These are phyloP conservation scores for Enteromius anoplus DNA, from an alignment of 2,797 vertebrate genomes.

Conservation along the genomic window DNA sequence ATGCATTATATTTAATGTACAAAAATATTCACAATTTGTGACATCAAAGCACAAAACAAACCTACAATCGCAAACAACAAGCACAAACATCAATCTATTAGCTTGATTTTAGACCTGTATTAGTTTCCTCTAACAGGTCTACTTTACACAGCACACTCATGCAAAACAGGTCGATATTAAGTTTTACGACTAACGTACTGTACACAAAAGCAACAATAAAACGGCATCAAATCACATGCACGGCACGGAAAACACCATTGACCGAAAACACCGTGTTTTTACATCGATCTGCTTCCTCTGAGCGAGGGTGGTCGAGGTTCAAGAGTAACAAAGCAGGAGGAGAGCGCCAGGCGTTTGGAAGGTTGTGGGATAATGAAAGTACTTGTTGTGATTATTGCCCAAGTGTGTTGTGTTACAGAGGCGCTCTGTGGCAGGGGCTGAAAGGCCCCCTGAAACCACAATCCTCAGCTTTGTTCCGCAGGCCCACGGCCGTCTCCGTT, in stretches of 20 bases:
- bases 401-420: slow-evolving; percentile 63
- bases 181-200: neutral
- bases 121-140: neutral
- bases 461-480: slow-evolving; percentile 75
- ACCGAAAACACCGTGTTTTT: neutral
- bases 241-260: neutral
- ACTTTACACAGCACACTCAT: neutral
- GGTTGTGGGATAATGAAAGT: slow-evolving; percentile 51
- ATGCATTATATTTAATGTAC: neutral
- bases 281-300: neutral
- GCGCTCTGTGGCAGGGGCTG: slow-evolving; percentile 55
- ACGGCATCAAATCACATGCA: neutral
- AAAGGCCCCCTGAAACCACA: slow-evolving; percentile 63
- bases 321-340: neutral
- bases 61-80: neutral
- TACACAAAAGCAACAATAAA: slow-evolving; percentile 16
- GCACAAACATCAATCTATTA: neutral
- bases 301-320: slow-evolving; percentile 8
- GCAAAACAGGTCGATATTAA: neutral
- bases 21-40: slow-evolving; percentile 33
- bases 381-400: slow-evolving; percentile 66
- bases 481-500: slow-evolving; percentile 49
- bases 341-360: neutral
- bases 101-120: neutral
- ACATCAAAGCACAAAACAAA: neutral